Percentiles rank a stretch among this genome's conserved stretches.
phyloP scores from a whole-genome alignment of 2,888 invertebrate genomes.

The Eupithecia dodoneata region DNA sequence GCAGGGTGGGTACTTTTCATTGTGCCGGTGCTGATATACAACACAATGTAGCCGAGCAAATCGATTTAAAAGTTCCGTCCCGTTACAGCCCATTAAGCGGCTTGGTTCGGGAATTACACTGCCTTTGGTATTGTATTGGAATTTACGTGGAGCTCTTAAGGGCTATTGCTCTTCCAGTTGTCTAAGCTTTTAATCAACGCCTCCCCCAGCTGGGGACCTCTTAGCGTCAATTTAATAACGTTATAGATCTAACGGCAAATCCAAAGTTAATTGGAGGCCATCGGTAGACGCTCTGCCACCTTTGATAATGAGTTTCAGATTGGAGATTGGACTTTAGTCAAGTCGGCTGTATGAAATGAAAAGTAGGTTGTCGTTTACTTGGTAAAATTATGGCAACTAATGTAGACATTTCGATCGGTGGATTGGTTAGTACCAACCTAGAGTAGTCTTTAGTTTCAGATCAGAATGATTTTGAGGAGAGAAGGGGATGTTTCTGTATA shows the following conservation, averaged over 20 bases:
- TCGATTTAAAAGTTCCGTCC: conserved; percentile 57
- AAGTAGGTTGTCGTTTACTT: not conserved
- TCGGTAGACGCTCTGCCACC: conserved; percentile 34
- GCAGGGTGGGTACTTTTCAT: conserved; percentile 51
- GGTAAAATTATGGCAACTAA: not conserved
- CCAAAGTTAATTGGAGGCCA: conserved; percentile 47
- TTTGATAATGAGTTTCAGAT: conserved; percentile 36
- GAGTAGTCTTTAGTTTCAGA: not conserved
- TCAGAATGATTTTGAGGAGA: not conserved
- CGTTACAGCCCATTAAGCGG: conserved; percentile 66
- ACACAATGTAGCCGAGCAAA: conserved; percentile 40
- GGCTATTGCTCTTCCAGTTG: conserved; percentile 52
- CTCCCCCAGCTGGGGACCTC: conserved; percentile 56
- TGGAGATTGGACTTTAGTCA: conserved; percentile 26
- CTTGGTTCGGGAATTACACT: conserved; percentile 63
- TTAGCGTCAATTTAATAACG: conserved; percentile 68
- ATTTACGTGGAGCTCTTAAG: conserved; percentile 59
- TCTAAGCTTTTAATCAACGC: conserved; percentile 67
- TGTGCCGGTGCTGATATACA: conserved; percentile 57
- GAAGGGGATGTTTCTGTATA: too few relatives aligned
- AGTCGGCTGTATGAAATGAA: conserved; percentile 11
- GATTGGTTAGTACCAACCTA: not conserved
- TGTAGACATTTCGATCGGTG: not conserved
- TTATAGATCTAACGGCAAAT: conserved; percentile 58
- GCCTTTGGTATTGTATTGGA: conserved; percentile 63